Percentiles rank a stretch among this genome's conserved stretches.
Evolutionary conservation across 1,140 invertebrate genomes (phyloP).

Genomic region (Akabosia matsudoensis): DNA sequence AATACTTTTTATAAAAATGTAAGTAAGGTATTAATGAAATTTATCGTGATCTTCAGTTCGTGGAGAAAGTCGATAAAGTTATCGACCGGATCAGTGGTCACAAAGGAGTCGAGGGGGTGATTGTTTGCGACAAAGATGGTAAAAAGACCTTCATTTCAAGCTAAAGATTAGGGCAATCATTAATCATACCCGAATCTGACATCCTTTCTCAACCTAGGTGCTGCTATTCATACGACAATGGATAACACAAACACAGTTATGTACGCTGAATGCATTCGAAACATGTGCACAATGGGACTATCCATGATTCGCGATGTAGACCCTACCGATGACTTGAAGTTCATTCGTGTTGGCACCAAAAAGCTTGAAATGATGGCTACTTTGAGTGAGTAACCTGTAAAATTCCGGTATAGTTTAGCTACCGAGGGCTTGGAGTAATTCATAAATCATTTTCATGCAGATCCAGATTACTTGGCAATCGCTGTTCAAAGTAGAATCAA

Average conservation of each 20-base stretch:
- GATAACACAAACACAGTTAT: constrained; percentile 23
- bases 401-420: neutral
- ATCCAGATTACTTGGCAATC: constrained; percentile 19
- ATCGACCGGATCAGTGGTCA: constrained; percentile 18
- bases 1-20: neutral
- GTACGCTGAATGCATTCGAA: constrained; percentile 21
- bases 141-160: neutral
- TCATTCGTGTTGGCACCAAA: constrained; percentile 13
- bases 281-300: neutral
- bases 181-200: too few species aligned
- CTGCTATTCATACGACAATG: constrained; percentile 24
- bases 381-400: neutral
- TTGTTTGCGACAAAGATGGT: constrained; percentile 23
- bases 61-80: constrained; percentile 11
- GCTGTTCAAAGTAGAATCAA: constrained; percentile 13
- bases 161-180: too few species aligned
- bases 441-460: neutral
- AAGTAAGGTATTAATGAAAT: neutral
- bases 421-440: too few species aligned
- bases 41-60: neutral
- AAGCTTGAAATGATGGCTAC: constrained; percentile 20
- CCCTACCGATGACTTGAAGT: constrained; percentile 11
- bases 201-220: too few species aligned
- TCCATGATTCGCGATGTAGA: constrained; percentile 22
- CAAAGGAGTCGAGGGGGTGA: constrained; percentile 18